Evolutionary conservation across 2,888 invertebrate species (phyloP).

Genomic region (Zonitis immaculata): DNA sequence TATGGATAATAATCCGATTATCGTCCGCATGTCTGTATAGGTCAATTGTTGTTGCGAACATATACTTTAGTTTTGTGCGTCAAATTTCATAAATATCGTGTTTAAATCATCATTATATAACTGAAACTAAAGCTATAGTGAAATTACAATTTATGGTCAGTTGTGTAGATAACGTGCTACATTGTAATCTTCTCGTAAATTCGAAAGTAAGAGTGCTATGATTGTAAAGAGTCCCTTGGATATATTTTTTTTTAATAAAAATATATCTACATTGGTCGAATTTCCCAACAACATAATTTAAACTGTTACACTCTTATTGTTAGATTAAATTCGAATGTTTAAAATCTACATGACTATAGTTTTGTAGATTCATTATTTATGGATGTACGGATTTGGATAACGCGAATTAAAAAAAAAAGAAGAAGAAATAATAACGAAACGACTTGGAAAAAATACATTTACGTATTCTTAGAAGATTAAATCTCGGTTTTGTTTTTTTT

Average conservation of each 20-base stretch:
- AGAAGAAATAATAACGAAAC: not conserved
- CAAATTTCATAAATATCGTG: not conserved
- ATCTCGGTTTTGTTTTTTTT: constrained; percentile 6
- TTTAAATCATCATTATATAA: constrained; percentile 12
- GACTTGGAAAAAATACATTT: constrained; percentile 10
- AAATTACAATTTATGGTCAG: constrained; percentile 26
- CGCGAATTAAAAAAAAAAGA: not conserved
- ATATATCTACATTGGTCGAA: no score
- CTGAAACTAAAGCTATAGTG: constrained; percentile 18
- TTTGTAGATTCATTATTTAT: constrained; percentile 10
- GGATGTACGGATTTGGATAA: constrained; percentile 6
- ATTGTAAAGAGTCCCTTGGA: not conserved
- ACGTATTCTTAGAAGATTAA: constrained; percentile 15
- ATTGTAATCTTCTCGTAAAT: constrained; percentile 26
- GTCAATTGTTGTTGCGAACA: no score
- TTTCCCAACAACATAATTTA: no score
- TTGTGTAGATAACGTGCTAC: constrained; percentile 27
- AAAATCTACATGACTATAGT: not conserved
- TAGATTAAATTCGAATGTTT: constrained; percentile 8
- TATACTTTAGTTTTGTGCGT: no score
- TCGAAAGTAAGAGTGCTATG: not conserved
- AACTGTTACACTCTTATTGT: no score
- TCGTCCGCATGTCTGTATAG: not conserved
- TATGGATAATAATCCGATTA: constrained; percentile 2
- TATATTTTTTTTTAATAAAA: no score